Evolutionary conservation across 2,113 vertebrate species (phyloP).

Genomic region (Oreochromis niloticus): DNA sequence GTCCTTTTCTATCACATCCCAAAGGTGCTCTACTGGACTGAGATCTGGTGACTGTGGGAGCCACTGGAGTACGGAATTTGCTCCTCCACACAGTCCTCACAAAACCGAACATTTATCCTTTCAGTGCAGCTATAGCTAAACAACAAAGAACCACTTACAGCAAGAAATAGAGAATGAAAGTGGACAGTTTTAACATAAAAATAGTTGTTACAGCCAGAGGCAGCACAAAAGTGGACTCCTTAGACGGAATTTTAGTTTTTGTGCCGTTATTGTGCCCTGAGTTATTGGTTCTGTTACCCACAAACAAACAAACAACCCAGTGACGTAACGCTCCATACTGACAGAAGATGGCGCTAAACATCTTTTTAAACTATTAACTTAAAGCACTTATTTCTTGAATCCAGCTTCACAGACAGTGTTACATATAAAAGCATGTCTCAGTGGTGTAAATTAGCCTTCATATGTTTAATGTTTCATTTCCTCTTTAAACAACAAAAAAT

Average conservation of each 20-base stretch:
- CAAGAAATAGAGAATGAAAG: not conserved
- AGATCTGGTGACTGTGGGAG: not conserved
- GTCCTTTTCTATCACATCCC: not conserved
- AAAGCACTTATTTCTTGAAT: not conserved
- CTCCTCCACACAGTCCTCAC: not conserved
- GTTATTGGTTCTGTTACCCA: not conserved
- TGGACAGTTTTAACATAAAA: not conserved
- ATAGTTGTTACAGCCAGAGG: rapidly evolving
- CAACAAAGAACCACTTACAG: not conserved
- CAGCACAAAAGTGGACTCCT: too few relatives aligned
- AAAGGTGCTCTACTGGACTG: not conserved
- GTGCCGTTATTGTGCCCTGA: not conserved
- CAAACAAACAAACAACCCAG: too few relatives aligned
- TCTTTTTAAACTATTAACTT: too few relatives aligned
- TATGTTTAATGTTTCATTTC: not conserved
- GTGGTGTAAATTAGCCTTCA: not conserved
- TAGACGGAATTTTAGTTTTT: not conserved
- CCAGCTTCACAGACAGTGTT: not conserved
- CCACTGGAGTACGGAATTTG: not conserved
- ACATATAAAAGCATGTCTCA: not conserved
- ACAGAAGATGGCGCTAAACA: too few relatives aligned
- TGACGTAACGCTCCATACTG: too few relatives aligned
- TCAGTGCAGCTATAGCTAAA: not conserved
- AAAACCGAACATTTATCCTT: not conserved
- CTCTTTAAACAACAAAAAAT: not conserved